A percentile compares a stretch with the other conserved stretches of the same genome.
phyloP scores from a whole-genome alignment of 2,797 vertebrate genomes.

The Cichlasoma orientale region DNA sequence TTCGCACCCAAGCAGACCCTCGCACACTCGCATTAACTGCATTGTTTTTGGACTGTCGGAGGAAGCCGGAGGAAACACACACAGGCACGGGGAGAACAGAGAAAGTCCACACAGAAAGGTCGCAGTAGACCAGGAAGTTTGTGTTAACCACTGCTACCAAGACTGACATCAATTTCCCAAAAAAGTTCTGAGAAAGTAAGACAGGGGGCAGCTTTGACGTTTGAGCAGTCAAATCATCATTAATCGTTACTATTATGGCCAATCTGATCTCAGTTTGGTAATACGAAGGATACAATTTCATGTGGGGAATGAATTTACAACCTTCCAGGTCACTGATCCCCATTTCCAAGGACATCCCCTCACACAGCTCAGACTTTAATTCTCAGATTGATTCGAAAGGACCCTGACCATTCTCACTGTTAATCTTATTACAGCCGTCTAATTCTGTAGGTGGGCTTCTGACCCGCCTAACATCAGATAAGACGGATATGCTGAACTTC shows the following conservation, averaged over 20 bases:
- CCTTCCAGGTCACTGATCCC: conserved; percentile 12
- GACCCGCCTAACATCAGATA: conserved; percentile 31
- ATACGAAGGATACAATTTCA: background rate
- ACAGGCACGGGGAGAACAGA: background rate
- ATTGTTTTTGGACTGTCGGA: background rate
- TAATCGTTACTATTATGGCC: conserved; percentile 17
- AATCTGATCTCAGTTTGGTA: conserved; percentile 5
- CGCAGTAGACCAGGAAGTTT: background rate
- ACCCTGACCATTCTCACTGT: conserved; percentile 4
- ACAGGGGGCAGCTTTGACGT: conserved; percentile 24
- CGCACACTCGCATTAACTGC: background rate
- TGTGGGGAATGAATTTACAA: conserved; percentile 9
- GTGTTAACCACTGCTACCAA: background rate
- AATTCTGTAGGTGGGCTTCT: conserved; percentile 12
- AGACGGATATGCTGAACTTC: conserved; percentile 10
- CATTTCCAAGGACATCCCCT: conserved; percentile 17
- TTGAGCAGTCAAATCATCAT: conserved; percentile 46
- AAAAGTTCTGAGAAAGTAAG: background rate
- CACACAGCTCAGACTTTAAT: conserved; percentile 1
- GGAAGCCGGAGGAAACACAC: background rate
- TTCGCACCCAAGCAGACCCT: background rate
- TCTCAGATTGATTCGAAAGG: conserved; percentile 7
- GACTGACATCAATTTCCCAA: background rate
- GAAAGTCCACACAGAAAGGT: background rate
- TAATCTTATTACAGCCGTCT: conserved; percentile 23